Evolutionary conservation across 2,797 vertebrate genomes (phyloP), one percentile per base, ranked within the genome.

Genomic region (Hyperoplus immaculatus): DNA sequence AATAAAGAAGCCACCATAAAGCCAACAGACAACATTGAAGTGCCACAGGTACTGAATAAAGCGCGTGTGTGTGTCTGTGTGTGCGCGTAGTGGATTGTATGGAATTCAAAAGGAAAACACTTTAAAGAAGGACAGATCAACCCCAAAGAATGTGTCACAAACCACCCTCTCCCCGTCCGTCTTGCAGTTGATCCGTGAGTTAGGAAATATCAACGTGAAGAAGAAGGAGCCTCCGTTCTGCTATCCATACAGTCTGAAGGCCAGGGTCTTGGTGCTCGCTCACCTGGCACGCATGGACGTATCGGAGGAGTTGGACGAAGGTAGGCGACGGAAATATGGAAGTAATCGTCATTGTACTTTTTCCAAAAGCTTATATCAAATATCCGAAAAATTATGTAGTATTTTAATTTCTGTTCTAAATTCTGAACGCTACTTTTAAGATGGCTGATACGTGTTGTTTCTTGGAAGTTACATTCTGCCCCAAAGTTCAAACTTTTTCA

Each of bases 201-300:
- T 99, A 86, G 98, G 98, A 70, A 97, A 97, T 89, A 98, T 99
- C 93, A 99, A 99, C 58, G 94, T 99, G 80, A 99, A 99, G 96
- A 99, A 99, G 95, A 99, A 99, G 82, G 98, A 99, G 85, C 97
- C 97, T 91, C 98, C 98, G 0, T 97, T 99, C 89, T 99, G 98
- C 87, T 99, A 97, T 86, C 98, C 98, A 0, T 99, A 99, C 93
- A 99, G 98, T 84, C 88, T 99, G 87, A 99, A 99, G 92, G 97
- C 98, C 80, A 96, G 98, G 82, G 98, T 99, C 55, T 95, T 99
- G 41, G 92, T 99, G 76, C 93, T 99, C 3, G 94, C 96, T 77
- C 97, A 99, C 82, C 96, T 99, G 76, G 95, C 97, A 55, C 95
- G 98, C 73, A 98, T 99, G 97, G 97, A 98, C 10, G 96, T 99